Evolutionary conservation across 2,888 invertebrate species (phyloP), one percentile per base, ranked within the genome.

Genomic region (Aphelenchoides bicaudatus): DNA sequence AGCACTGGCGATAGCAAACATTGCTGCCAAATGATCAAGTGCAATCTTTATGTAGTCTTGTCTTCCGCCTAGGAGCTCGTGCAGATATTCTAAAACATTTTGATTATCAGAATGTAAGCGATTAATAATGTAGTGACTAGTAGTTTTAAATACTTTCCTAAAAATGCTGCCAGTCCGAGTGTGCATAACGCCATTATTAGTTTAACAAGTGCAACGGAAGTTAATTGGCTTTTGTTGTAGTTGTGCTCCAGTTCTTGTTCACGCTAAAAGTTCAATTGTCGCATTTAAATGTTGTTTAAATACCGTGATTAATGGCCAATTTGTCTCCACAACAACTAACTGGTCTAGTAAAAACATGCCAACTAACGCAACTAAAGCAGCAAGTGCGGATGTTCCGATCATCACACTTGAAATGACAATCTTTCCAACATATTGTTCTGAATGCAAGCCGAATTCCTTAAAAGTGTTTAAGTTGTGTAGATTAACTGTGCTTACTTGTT

Each of bases 21-120:
- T 63, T 0, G 71, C 73, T 6, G 74, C 60, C 34, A 78, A 65
- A 58, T 77, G 74, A 25, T 79, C 78, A 52, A 74, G 57, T 1
- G 72, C 74, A 39, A 78, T 76, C 59, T 74, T 71, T 58, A 78
- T 73, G 68, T 74, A 78, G 34, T 70, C 70, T 30, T 75, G 72
- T 8, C 62, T 58, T 13, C 68, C 68, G 23, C 68, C 58, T 38
- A 78, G 62, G 62, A 70, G 62, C 39, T 75, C 73, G 53, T 78
- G 73, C 46, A 72, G 70, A 54, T 74, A 78, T 56, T 78, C 78
- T 4, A 58, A n/a, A n/a, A n/a, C n/a, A n/a, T n/a, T n/a, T n/a
- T n/a, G n/a, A n/a, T n/a, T n/a, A n/a, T n/a, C n/a, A n/a, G n/a
- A n/a, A 19, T 16, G 1, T 16, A 37, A 16, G 2, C n/a, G n/a